phyloP scores from a whole-genome alignment of 2,888 invertebrate genomes.

The Hypercompe scribonia region DNA sequence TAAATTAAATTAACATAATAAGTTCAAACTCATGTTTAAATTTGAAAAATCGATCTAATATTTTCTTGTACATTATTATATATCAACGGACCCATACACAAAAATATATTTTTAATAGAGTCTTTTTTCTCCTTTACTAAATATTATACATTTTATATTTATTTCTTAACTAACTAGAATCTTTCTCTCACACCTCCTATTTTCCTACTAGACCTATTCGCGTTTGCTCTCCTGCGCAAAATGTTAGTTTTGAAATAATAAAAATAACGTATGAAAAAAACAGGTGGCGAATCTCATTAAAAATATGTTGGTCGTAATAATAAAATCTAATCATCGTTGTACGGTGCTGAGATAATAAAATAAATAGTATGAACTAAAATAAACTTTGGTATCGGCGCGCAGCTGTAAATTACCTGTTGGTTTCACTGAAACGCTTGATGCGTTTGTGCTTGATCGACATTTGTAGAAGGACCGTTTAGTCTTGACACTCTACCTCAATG shows the following conservation, averaged over 20 bases:
- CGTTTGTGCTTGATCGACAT: conserved; percentile 79
- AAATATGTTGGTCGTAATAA: conserved; percentile 62
- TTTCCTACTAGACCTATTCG: not conserved
- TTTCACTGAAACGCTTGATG: conserved; percentile 82
- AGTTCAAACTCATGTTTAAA: too few relatives aligned
- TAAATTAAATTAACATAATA: too few relatives aligned
- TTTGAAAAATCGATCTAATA: too few relatives aligned
- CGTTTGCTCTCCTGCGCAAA: not conserved
- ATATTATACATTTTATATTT: too few relatives aligned
- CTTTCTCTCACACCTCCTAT: too few relatives aligned
- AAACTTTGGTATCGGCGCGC: conserved; percentile 70
- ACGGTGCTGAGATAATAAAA: conserved; percentile 61
- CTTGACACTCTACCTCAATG: conserved; percentile 58
- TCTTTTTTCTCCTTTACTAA: too few relatives aligned
- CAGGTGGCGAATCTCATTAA: conserved; percentile 53
- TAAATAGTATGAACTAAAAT: conserved; percentile 78
- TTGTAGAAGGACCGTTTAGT: conserved; percentile 30
- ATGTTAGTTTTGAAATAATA: not conserved
- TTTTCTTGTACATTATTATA: too few relatives aligned
- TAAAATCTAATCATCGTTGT: conserved; percentile 76
- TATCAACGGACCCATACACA: too few relatives aligned
- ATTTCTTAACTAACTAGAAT: too few relatives aligned
- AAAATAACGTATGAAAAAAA: conserved; percentile 2
- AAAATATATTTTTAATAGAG: too few relatives aligned
- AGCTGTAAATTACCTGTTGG: conserved; percentile 82